Conservation (phyloP, 2,888 invertebrate species). For the Ochropleura leucogaster region DNA sequence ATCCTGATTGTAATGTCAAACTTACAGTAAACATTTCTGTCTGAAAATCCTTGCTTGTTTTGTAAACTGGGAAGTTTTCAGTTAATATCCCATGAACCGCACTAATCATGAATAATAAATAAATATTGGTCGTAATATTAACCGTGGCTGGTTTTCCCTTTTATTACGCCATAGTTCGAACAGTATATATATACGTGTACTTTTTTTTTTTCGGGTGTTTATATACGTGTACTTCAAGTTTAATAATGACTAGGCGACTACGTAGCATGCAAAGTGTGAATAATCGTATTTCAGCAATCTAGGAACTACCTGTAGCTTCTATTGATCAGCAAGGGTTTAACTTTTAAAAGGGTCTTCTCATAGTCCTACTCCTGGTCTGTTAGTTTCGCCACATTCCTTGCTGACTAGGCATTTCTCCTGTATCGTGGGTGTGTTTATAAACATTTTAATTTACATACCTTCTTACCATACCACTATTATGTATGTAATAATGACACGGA, state of each 20-base stretch:
- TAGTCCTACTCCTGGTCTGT: background rate
- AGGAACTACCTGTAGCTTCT: background rate
- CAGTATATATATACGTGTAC: background rate
- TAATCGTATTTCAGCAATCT: conserved; percentile 20
- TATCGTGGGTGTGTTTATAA: too few relatives aligned
- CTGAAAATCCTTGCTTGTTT: background rate
- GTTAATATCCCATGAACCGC: conserved; percentile 6
- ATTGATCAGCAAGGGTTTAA: background rate
- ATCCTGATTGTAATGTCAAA: conserved; percentile 6
- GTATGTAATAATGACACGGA: too few relatives aligned
- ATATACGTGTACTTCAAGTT: conserved; percentile 24
- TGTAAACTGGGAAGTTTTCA: conserved; percentile 28
- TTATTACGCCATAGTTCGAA: conserved; percentile 18
- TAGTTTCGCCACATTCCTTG: background rate
- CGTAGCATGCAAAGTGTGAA: conserved; percentile 17
- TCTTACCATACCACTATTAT: too few relatives aligned
- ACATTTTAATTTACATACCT: too few relatives aligned
- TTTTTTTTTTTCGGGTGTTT: too few relatives aligned
- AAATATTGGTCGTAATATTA: conserved; percentile 43
- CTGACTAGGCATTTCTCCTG: background rate
- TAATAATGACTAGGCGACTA: conserved; percentile 3
- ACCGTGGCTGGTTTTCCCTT: conserved; percentile 12
- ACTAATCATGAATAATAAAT: conserved; percentile 54
- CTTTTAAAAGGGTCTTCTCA: background rate
- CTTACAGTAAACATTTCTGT: conserved; percentile 18